These are phyloP conservation scores for Nematolebias whitei DNA, from an alignment of 2,113 vertebrate species.

Conservation along the genomic window DNA sequence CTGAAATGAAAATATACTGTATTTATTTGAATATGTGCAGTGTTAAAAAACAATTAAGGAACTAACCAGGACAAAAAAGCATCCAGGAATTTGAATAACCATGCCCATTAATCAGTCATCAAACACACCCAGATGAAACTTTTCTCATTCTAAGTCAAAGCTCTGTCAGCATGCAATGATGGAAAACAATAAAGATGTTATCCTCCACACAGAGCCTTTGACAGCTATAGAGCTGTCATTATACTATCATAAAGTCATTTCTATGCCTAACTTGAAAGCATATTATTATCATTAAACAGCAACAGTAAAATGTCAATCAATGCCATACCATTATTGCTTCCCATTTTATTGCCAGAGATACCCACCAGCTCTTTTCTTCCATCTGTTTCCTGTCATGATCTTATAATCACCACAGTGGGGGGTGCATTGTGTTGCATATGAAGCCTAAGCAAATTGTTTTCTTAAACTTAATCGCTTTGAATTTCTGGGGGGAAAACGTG, in stretches of 20 bases:
- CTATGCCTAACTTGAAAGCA: conserved; percentile 71
- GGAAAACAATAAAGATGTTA: conserved; percentile 78
- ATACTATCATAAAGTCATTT: conserved; percentile 74
- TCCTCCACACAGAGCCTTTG: conserved; percentile 51
- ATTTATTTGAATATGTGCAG: conserved; percentile 20
- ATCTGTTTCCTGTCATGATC: conserved; percentile 49
- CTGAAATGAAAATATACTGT: conserved; percentile 12
- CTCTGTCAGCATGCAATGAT: conserved; percentile 69
- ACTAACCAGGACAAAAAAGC: conserved; percentile 36
- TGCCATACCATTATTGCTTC: conserved; percentile 64
- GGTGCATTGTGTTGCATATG: conserved; percentile 17
- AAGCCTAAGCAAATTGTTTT: conserved; percentile 16
- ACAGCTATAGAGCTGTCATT: conserved; percentile 73
- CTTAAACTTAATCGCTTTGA: conserved; percentile 3
- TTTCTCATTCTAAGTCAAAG: conserved; percentile 50
- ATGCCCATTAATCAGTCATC: conserved; percentile 47
- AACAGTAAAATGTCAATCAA: conserved; percentile 75
- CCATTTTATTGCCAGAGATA: conserved; percentile 46
- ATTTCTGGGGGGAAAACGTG: background rate
- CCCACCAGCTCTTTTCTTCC: conserved; percentile 36
- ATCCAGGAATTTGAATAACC: conserved; percentile 39
- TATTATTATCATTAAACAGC: conserved; percentile 75
- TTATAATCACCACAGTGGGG: conserved; percentile 49
- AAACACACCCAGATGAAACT: conserved; percentile 45
- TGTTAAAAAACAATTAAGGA: conserved; percentile 52